Evolutionary conservation across 2,888 invertebrate genomes (phyloP).

Genomic region (Caenorhabditis sp.): DNA sequence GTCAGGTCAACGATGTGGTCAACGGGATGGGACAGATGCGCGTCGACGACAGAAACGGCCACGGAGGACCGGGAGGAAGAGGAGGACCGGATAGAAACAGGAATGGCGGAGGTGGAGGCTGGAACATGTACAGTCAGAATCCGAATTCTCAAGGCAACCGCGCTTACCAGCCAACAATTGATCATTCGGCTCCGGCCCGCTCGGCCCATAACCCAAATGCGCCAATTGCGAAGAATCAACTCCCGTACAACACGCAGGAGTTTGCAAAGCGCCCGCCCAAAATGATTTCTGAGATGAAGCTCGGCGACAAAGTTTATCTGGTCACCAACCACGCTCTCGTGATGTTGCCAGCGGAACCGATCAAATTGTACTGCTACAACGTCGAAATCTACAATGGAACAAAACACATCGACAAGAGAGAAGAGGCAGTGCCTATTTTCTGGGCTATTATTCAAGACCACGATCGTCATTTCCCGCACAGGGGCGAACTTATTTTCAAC

Average conservation of each 20-base stretch:
- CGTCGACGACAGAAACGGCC: no score
- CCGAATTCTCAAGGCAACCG: no score
- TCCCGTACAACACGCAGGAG: constrained; percentile 14
- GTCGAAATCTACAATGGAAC: not conserved
- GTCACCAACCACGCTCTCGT: constrained; percentile 29
- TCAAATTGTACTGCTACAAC: constrained; percentile 8
- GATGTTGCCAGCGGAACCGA: not conserved
- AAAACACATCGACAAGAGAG: not conserved
- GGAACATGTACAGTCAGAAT: no score
- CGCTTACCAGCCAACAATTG: no score
- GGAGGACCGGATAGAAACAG: no score
- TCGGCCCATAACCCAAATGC: no score
- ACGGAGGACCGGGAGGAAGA: no score
- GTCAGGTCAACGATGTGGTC: no score
- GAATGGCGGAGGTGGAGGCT: no score
- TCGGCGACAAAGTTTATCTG: constrained; percentile 18
- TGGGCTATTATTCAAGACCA: not conserved
- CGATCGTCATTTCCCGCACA: not conserved
- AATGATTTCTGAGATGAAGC: constrained; percentile 1
- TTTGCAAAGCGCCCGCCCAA: constrained; percentile 5
- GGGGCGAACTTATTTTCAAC: constrained; percentile 19
- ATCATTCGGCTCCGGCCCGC: no score
- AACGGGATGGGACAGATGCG: no score
- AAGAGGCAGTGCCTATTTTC: not conserved
- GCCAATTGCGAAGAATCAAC: not conserved